Evolutionary conservation across 2,797 vertebrate genomes (phyloP).

Genomic region (Tragelaphus oryx): DNA sequence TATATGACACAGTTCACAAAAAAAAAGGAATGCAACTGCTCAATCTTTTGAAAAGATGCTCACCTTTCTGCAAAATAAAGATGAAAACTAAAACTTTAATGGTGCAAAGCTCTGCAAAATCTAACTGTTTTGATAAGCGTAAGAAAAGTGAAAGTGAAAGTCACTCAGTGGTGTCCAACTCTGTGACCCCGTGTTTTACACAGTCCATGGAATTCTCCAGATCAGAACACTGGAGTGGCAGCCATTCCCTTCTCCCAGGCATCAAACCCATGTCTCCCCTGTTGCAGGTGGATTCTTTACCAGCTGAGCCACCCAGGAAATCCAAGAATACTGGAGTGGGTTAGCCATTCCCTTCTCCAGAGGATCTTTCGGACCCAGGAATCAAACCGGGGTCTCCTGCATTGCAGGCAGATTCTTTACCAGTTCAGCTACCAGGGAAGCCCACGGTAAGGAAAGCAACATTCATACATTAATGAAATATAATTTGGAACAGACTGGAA

Average conservation of each 20-base stretch:
- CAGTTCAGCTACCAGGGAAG: not conserved
- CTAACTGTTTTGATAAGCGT: not conserved
- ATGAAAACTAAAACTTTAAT: not conserved
- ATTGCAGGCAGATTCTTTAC: not conserved
- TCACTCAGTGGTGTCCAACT: not conserved
- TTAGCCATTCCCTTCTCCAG: not conserved
- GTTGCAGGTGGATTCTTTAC: not conserved
- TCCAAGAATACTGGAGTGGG: not conserved
- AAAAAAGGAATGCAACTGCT: not conserved
- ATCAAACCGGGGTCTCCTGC: not conserved
- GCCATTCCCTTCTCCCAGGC: not conserved
- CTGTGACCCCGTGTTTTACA: not conserved
- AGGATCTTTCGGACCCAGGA: not conserved
- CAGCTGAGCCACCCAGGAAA: not conserved
- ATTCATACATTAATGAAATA: not conserved
- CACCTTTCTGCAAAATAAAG: not conserved
- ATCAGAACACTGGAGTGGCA: not conserved
- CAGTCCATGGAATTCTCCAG: not conserved
- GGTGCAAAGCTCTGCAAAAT: not conserved
- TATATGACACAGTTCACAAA: not conserved
- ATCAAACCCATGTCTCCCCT: not conserved
- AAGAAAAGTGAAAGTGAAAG: not conserved
- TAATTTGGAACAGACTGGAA: not conserved
- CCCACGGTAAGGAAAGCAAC: not conserved
- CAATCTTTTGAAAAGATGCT: not conserved